Base-by-base conservation (phyloP, 2,888 invertebrate genomes). In the Sclerodermus sp. region DNA sequence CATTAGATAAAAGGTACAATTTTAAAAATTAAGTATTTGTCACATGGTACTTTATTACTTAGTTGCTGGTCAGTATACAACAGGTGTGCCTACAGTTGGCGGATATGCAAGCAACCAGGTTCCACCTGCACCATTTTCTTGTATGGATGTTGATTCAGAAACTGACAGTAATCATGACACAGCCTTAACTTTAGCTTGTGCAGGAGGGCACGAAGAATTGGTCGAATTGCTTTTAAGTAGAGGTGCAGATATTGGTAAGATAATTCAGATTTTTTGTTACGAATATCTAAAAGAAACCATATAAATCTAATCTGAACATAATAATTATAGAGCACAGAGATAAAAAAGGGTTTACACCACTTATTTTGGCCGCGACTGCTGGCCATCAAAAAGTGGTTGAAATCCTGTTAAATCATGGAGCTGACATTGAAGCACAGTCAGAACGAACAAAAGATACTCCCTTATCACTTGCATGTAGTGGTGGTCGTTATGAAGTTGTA, bases 91-190 rank as follows among this genome's bases (percentile, higher is more conserved):
- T 30, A 50, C 66, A 31, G 72, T 60, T 13, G 61, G 63, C 5
- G 65, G 65, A 31, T 67, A 64, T 18, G 58, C 68, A 14, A 61
- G 70, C 1, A 74, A 71, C 47, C 76, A 74, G 62, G 77, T 73
- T 58, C 80, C 73, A 13, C 79, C 82, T 45, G 80, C 81, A 55
- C 83, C 86, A 62, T 87, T 86, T 76, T 86, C 86, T 63, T 87
- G 87, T 64, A 90, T 94, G 83, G 96, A 98, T 79, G 90, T 99
- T 59, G 96, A 99, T 81, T 94, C 95, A 6, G 95, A 96, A 82
- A 99, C 98, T 0, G 98, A 99, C 79, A 94, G 93, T 69, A 98
- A 98, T 83, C 96, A 96, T 80, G 99, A 99, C 81, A 99, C 99
- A 3, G 97, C 98, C 47, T 83, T 99, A 49, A 98, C 98, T 31